These are phyloP conservation scores for Poecilus cupreus DNA, from an alignment of 2,888 invertebrate genomes.

Conservation along the genomic window DNA sequence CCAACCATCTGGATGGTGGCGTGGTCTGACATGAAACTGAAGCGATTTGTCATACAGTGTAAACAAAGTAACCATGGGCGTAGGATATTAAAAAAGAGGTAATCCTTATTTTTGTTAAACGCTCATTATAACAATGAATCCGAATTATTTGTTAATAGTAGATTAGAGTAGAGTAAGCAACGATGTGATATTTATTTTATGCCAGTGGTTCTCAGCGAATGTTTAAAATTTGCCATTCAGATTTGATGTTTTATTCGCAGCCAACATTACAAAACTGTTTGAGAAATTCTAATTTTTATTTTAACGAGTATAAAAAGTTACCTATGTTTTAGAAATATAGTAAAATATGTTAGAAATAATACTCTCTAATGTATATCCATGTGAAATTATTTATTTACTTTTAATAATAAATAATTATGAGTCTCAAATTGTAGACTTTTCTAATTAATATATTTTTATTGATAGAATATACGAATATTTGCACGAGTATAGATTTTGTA, in stretches of 20 bases:
- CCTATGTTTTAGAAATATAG: background rate
- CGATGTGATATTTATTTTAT: slow-evolving; percentile 38
- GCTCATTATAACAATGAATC: background rate
- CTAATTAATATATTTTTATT: background rate
- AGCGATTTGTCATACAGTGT: slow-evolving; percentile 11
- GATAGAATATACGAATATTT: slow-evolving; percentile 4
- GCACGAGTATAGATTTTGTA: background rate
- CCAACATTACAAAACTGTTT: background rate
- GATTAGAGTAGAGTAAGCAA: slow-evolving; percentile 29
- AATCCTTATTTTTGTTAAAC: background rate
- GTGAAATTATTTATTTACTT: slow-evolving; percentile 20
- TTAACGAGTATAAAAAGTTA: background rate
- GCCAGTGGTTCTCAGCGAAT: slow-evolving; percentile 17
- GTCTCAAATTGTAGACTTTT: slow-evolving; percentile 38
- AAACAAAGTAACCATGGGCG: background rate
- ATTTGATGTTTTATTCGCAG: slow-evolving; percentile 9
- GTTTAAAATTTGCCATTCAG: slow-evolving; percentile 16
- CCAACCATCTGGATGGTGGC: slow-evolving; percentile 38
- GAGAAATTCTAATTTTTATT: background rate
- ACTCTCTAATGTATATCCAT: slow-evolving; percentile 24
- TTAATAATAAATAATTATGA: slow-evolving; percentile 31
- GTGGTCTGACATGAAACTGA: slow-evolving; percentile 42
- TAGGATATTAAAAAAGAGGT: background rate
- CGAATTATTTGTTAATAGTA: slow-evolving; percentile 38
- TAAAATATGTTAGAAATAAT: background rate